These are phyloP conservation scores for Melanotus villosus DNA, from an alignment of 2,888 invertebrate genomes.

Conservation along the genomic window DNA sequence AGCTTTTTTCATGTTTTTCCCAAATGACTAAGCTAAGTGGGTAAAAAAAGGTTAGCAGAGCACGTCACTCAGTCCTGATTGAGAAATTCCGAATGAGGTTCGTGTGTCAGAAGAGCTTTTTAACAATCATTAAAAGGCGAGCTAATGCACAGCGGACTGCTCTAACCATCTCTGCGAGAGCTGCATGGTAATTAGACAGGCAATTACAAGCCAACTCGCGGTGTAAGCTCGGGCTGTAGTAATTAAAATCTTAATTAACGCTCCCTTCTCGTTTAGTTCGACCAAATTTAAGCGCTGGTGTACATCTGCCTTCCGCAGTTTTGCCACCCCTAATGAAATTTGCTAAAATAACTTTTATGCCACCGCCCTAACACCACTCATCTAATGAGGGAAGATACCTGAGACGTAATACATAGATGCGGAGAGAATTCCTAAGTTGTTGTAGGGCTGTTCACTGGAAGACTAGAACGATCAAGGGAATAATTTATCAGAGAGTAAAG, in stretches of 20 bases:
- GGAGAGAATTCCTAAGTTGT: too few species aligned
- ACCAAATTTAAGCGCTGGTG: slow-evolving; percentile 48
- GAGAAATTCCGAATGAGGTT: slow-evolving; percentile 19
- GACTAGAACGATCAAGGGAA: too few species aligned
- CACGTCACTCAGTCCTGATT: too few species aligned
- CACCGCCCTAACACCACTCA: background rate
- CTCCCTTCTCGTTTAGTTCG: slow-evolving; percentile 51
- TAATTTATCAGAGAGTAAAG: too few species aligned
- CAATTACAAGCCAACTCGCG: slow-evolving; percentile 60
- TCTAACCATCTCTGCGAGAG: slow-evolving; percentile 45
- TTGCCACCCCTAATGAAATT: slow-evolving; percentile 37
- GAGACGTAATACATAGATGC: background rate
- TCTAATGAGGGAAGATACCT: background rate
- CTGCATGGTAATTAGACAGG: slow-evolving; percentile 64
- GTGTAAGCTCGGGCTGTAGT: slow-evolving; percentile 49
- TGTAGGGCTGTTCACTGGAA: too few species aligned
- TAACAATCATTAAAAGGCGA: slow-evolving; percentile 42
- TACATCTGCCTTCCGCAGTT: slow-evolving; percentile 43
- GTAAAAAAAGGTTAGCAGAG: background rate
- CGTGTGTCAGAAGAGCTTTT: slow-evolving; percentile 35
- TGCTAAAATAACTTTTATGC: slow-evolving; percentile 24
- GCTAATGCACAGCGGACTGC: slow-evolving; percentile 41
- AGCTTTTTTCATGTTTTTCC: too few species aligned
- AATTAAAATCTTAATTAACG: slow-evolving; percentile 57
- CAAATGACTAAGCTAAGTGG: background rate